Evolutionary conservation across 1,140 invertebrate species (phyloP).

Genomic region (Odontomachus brunneus): DNA sequence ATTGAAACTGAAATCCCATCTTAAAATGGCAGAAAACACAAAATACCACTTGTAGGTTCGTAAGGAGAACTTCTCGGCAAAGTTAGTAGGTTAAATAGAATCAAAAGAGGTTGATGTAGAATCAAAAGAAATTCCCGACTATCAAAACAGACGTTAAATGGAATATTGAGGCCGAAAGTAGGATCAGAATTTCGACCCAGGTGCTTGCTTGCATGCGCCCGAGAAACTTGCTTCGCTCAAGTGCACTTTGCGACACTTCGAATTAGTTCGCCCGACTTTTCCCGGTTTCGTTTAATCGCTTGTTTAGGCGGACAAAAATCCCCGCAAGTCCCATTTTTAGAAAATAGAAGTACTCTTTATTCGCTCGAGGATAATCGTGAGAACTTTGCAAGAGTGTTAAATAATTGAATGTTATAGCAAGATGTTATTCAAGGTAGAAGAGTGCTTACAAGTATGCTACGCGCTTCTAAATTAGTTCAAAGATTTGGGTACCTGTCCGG

Average conservation of each 20-base stretch:
- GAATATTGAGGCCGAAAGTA: too few species aligned
- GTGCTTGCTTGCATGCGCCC: conserved; percentile 20
- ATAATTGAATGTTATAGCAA: background rate
- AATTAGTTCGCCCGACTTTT: conserved; percentile 56
- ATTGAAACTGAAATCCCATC: too few species aligned
- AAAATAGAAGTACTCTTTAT: conserved; percentile 1
- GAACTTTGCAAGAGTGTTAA: background rate
- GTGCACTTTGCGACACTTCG: conserved; percentile 45
- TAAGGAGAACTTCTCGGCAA: too few species aligned
- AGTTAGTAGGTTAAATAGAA: too few species aligned
- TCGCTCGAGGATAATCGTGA: background rate
- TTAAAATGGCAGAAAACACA: too few species aligned
- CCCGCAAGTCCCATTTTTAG: conserved; percentile 13
- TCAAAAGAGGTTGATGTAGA: too few species aligned
- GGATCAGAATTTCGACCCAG: too few species aligned
- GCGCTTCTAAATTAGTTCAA: too few species aligned
- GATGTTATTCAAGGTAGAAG: background rate
- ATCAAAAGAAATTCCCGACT: too few species aligned
- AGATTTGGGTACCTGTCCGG: too few species aligned
- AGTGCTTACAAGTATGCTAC: background rate
- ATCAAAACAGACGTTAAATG: too few species aligned
- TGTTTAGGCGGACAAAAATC: conserved; percentile 42
- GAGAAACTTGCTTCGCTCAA: conserved; percentile 52
- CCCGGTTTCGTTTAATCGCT: conserved; percentile 24
- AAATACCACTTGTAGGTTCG: too few species aligned